phyloP scores from a whole-genome alignment of 2,797 vertebrate species.

The Mycteria americana region DNA sequence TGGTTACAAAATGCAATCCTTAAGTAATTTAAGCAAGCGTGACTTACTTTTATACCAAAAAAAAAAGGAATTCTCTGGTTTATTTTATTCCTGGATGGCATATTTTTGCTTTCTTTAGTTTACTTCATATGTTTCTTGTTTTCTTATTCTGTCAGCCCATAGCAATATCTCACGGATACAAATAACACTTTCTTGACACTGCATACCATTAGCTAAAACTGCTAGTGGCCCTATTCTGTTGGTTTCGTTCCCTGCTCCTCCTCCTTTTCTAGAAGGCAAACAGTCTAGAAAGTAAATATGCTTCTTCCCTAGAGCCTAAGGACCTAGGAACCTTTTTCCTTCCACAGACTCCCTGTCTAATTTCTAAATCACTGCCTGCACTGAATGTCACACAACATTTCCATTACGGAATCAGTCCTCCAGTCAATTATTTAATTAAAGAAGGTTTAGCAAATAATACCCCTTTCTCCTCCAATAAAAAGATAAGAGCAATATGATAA shows the following conservation, averaged over 20 bases:
- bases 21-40: conserved; percentile 10
- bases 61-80: neutral
- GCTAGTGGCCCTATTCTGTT: conserved; percentile 23
- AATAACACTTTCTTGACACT: conserved; percentile 44
- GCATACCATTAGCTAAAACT: conserved; percentile 50
- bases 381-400: conserved; percentile 51
- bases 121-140: conserved; percentile 19
- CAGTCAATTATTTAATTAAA: conserved; percentile 55
- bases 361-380: conserved; percentile 47
- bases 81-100: neutral
- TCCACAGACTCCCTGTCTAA: neutral
- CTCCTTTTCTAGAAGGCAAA: conserved; percentile 53
- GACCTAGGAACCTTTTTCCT: conserved; percentile 18
- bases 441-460: conserved; percentile 23
- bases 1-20: neutral
- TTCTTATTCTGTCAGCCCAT: conserved; percentile 30
- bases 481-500: neutral
- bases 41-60: neutral
- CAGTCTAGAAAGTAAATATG: conserved; percentile 51
- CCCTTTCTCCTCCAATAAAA: neutral
- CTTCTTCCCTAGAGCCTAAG: conserved; percentile 22
- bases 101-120: conserved; percentile 27
- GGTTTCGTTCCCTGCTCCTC: neutral
- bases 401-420: conserved; percentile 49
- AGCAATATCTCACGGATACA: conserved; percentile 40